These are phyloP conservation scores for Teinopalpus imperialis DNA, from an alignment of 2,888 invertebrate species.

Conservation along the genomic window DNA sequence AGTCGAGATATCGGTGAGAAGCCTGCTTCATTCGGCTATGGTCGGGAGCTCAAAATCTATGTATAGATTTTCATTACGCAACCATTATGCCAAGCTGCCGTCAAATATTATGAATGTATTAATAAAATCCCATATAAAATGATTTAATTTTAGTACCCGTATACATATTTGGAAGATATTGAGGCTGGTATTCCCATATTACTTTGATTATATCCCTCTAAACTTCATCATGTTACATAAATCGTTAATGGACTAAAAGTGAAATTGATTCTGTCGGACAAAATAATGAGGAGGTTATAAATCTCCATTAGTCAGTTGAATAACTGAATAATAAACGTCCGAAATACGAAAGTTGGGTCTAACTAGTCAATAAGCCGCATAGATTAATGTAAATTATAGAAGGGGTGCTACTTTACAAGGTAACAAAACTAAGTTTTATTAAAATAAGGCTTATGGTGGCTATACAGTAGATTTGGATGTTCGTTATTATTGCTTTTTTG, in stretches of 20 bases:
- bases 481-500: too few species aligned
- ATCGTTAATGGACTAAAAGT: slow-evolving; percentile 38
- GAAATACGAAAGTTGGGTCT: slow-evolving; percentile 34
- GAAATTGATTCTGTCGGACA: slow-evolving; percentile 42
- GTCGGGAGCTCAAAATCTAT: too few species aligned
- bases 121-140: too few species aligned
- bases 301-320: slow-evolving; percentile 41
- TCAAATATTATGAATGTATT: too few species aligned
- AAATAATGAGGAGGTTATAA: slow-evolving; percentile 43
- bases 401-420: slow-evolving; percentile 10
- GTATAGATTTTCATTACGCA: too few species aligned
- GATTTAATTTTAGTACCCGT: too few species aligned
- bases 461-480: background rate
- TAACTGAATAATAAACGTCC: slow-evolving; percentile 41
- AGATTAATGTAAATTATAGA: slow-evolving; percentile 27
- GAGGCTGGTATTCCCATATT: too few species aligned
- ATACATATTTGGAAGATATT: too few species aligned
- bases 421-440: slow-evolving; percentile 15
- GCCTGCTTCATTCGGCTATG: too few species aligned
- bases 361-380: slow-evolving; percentile 23
- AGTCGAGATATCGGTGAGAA: too few species aligned
- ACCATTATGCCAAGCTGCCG: too few species aligned
- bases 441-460: background rate
- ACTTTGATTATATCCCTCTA: slow-evolving; percentile 35
- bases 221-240: slow-evolving; percentile 33